Evolutionary conservation across 2,113 vertebrate species (phyloP), one percentile per base, ranked within the genome.

Genomic region (Gambusia affinis): DNA sequence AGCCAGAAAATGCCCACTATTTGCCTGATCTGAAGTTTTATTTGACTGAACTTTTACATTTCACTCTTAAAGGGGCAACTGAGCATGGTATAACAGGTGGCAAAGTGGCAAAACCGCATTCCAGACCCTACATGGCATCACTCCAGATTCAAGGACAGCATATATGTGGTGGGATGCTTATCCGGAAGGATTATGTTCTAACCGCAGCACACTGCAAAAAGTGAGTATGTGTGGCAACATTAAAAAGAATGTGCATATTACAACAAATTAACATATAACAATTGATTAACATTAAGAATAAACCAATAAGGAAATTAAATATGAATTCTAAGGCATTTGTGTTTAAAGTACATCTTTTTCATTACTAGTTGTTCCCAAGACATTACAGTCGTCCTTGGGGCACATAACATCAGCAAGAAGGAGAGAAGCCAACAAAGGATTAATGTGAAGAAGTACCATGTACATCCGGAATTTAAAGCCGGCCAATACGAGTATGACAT

Each of bases 111-210:
- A 89, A 27, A 1, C 92, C 95, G 1, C 95, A 96, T 39, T 96
- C 96, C 47, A 83, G 91, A 77, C 96, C 95, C 67, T 97, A 95
- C 91, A 92, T 97, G 81, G 96, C 84, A 0, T 97, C 93, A 3
- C 73, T 95, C 11, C 92, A 94, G 69, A 0, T 27, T 19, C 0
- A 5, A 0, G 19, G 3, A 28, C 0, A 3, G 0, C 91, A 93
- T 77, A 0, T 0, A 19, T 94, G 94, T 80, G 93, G 94, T 4
- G 93, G 94, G 12, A 75, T 92, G 14, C 92, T 94, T 1, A 88
- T 94, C 64, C 80, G 79, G 11, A 15, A 92, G 14, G 84, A 93
- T 73, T 94, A 88, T 72, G 91, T 94, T 51, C 57, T 94, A 11
- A 94, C 93, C n/a, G 72, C 87, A 31, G 92, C 90, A 24, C 77